Conservation (phyloP, 2,888 invertebrate species). For the Perizoma flavofasciatum region DNA sequence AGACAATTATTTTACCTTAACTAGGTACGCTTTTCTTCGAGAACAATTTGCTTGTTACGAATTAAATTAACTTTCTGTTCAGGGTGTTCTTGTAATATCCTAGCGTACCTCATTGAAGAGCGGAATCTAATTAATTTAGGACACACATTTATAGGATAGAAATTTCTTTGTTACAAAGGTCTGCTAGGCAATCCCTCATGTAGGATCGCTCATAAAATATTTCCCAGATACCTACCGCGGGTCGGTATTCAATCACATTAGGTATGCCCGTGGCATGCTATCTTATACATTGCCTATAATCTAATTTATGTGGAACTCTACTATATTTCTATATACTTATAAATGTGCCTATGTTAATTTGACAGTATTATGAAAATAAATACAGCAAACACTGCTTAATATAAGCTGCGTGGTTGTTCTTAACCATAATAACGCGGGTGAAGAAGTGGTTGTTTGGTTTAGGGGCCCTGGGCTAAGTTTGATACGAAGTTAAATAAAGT, state of each 20-base stretch:
- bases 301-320: no score
- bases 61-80: background rate
- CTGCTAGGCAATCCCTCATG: slow-evolving; percentile 32
- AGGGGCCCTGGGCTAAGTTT: no score
- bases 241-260: slow-evolving; percentile 40
- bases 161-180: slow-evolving; percentile 37
- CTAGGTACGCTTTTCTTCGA: slow-evolving; percentile 25
- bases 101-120: slow-evolving; percentile 16
- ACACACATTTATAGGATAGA: slow-evolving; percentile 31
- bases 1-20: slow-evolving; percentile 30
- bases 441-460: no score
- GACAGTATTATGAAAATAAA: no score
- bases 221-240: slow-evolving; percentile 29
- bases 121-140: slow-evolving; percentile 36
- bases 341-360: no score
- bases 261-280: slow-evolving; percentile 38
- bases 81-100: background rate
- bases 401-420: no score
- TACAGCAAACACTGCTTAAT: no score
- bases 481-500: no score
- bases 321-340: no score
- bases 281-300: no score
- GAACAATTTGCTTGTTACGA: slow-evolving; percentile 15
- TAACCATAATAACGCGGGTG: no score
- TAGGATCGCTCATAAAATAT: slow-evolving; percentile 38